Base-by-base conservation (phyloP, 2,888 invertebrate genomes). In the Eupithecia insigniata region DNA sequence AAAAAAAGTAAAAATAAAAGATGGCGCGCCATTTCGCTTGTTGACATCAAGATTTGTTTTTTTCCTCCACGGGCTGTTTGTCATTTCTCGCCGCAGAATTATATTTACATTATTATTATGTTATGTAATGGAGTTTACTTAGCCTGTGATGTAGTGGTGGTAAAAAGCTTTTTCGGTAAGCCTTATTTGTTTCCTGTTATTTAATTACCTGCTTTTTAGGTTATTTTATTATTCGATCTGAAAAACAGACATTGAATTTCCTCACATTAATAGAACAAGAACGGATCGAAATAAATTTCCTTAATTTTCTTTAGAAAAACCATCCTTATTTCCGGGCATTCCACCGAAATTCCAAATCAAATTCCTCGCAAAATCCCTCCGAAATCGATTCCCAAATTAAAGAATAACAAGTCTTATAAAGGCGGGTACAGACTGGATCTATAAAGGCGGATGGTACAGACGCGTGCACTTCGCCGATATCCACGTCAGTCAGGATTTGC, bases 11-110 rank as follows among this genome's bases (percentile, higher is more conserved):
- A 81, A 62, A 83, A 81, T 78, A 81, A 84, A 85, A 85, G 80
- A 83, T 81, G 82, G 81, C 80, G 80, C 82, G 84, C 81, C 85
- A 88, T 88, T 89, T 85, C 82, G 85, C 85, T 84, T 85, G 87
- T 87, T 85, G 89, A 87, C 90, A 87, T 84, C 84, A 82, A 85
- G 89, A 89, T 91, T 90, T 89, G 88, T 89, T 91, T 88, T 82
- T 79, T 81, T 81, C 80, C 77, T 79, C 79, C 82, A 81, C 77
- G 79, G 81, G 82, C 81, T 84, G 85, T 88, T 87, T 87, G 85
- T 88, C 88, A 88, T 89, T 84, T 84, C 79, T 83, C 82, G 80
- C 81, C 82, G 78, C 76, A 79, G 80, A 82, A 82, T 83, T 81
- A 82, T 80, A 84, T 86, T 82, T 84, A 78, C 85, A 84, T 82